Percentiles rank a stretch among this genome's conserved stretches.
These are phyloP conservation scores for Cossypha niveicapilla DNA, from an alignment of 2,797 vertebrate genomes.

Conservation along the genomic window DNA sequence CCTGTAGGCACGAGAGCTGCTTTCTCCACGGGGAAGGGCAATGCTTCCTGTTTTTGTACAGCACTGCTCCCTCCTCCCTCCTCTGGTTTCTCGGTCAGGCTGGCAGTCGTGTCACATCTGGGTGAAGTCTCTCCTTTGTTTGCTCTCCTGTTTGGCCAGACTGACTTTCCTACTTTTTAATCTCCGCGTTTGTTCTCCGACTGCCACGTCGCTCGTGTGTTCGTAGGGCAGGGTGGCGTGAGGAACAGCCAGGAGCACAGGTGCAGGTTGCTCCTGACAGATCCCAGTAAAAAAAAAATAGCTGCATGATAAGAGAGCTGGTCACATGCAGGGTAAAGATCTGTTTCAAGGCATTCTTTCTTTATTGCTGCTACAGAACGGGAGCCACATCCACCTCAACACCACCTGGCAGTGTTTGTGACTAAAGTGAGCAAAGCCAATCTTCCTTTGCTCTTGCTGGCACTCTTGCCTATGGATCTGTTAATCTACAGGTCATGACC, in stretches of 20 bases:
- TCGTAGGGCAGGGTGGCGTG: not conserved
- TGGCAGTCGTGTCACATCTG: not conserved
- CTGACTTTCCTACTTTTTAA: not conserved
- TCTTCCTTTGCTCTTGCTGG: not conserved
- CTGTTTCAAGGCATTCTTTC: not conserved
- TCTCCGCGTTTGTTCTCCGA: not conserved
- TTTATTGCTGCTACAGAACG: not conserved
- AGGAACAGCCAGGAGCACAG: not conserved
- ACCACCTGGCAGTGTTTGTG: not conserved
- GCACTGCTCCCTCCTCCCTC: not conserved
- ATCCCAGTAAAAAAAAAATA: not conserved
- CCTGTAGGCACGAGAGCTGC: not conserved
- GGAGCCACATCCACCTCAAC: not conserved
- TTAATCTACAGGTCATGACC: not conserved
- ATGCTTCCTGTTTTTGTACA: slow-evolving; percentile 22
- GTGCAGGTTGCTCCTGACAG: not conserved
- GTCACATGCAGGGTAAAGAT: not conserved
- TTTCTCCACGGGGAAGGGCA: not conserved
- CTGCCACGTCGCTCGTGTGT: not conserved
- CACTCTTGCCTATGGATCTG: fast-evolving
- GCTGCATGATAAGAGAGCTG: fast-evolving
- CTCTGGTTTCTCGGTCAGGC: not conserved
- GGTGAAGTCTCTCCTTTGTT: slow-evolving; percentile 58
- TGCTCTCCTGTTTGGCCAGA: slow-evolving; percentile 1
- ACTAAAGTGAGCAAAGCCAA: not conserved